These are phyloP conservation scores for Haliaeetus leucogaster DNA, from an alignment of 2,113 vertebrate species.

Conservation along the genomic window DNA sequence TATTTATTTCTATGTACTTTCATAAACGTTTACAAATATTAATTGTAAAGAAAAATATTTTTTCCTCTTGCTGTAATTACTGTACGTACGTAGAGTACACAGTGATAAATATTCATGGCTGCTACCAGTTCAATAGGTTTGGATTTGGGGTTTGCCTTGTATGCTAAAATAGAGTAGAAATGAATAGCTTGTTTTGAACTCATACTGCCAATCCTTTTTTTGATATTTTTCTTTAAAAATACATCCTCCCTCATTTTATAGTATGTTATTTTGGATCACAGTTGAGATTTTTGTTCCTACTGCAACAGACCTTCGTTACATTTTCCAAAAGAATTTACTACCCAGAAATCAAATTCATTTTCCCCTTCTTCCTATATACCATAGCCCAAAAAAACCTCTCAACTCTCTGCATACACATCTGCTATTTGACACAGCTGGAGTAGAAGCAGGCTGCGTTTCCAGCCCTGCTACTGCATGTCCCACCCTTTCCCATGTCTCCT, in stretches of 20 bases:
- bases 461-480: background rate
- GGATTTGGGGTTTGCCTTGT: background rate
- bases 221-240: background rate
- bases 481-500: background rate
- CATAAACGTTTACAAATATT: conserved; percentile 69
- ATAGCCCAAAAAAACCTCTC: background rate
- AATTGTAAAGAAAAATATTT: conserved; percentile 63
- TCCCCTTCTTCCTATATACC: background rate
- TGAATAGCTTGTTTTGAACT: background rate
- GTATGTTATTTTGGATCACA: background rate
- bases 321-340: background rate
- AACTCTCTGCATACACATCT: background rate
- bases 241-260: background rate
- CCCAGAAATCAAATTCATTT: background rate
- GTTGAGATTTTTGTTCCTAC: background rate
- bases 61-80: conserved; percentile 59
- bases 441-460: background rate
- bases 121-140: background rate
- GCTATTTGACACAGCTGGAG: background rate
- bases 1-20: conserved; percentile 69
- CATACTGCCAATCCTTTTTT: background rate
- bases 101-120: conserved; percentile 42
- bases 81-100: conserved; percentile 25
- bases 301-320: background rate
- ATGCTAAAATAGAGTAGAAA: background rate